Evolutionary conservation across 2,797 vertebrate genomes (phyloP).

Genomic region (Gorsachius magnificus): DNA sequence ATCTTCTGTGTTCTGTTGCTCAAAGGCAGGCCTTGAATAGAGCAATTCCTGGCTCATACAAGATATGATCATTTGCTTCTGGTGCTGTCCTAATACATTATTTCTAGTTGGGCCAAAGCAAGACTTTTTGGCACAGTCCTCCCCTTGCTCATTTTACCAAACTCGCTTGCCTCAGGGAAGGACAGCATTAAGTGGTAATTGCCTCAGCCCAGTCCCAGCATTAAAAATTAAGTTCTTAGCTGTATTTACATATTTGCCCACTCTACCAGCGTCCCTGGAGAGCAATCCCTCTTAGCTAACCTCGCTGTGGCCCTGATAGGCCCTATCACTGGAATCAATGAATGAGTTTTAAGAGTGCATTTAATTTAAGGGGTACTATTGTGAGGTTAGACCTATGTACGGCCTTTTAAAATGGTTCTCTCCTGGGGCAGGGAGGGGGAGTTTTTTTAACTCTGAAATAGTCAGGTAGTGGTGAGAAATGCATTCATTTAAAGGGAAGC

Average conservation of each 20-base stretch:
- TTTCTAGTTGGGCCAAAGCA: background rate
- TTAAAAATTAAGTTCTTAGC: constrained; percentile 33
- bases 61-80: background rate
- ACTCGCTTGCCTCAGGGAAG: background rate
- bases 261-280: constrained; percentile 35
- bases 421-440: background rate
- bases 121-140: background rate
- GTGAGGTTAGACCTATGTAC: background rate
- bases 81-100: background rate
- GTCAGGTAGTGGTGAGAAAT: background rate
- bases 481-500: background rate
- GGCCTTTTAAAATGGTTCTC: constrained; percentile 5
- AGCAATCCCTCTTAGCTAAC: constrained; percentile 58
- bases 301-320: constrained; percentile 37
- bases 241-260: constrained; percentile 32
- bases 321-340: constrained; percentile 12
- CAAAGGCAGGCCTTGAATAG: background rate
- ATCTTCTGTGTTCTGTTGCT: background rate
- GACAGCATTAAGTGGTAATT: background rate
- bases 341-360: constrained; percentile 46
- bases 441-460: background rate
- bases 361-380: constrained; percentile 38
- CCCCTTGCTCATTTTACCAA: background rate
- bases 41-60: background rate
- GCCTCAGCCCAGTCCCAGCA: background rate